Conservation (phyloP, 1,140 invertebrate genomes). For the Philotrypesis tridentata region DNA sequence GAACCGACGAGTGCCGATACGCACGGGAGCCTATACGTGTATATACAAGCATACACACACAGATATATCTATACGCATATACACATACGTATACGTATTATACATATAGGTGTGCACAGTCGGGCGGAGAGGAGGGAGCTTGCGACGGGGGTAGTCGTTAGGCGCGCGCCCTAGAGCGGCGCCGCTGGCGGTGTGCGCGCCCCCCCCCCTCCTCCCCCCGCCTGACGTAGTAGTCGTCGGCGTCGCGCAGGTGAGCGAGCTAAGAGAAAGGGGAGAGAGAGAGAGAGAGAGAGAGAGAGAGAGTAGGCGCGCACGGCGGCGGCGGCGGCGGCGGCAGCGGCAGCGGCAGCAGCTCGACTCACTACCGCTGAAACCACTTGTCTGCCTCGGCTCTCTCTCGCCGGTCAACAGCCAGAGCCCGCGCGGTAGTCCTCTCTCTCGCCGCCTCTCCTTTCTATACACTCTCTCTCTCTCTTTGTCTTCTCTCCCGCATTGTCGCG, state of each 20-base stretch:
- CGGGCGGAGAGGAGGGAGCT: neutral
- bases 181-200: neutral
- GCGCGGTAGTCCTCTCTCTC: too few relatives aligned
- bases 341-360: too few relatives aligned
- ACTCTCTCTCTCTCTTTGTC: neutral
- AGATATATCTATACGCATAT: too few relatives aligned
- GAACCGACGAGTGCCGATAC: neutral
- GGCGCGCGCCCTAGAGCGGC: conserved; percentile 4
- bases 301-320: conserved; percentile 7
- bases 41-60: too few relatives aligned
- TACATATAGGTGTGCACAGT: neutral
- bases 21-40: neutral
- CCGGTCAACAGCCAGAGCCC: conserved; percentile 22
- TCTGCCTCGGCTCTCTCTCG: conserved; percentile 35
- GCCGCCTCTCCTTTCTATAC: neutral
- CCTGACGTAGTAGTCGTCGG: neutral
- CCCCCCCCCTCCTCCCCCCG: too few relatives aligned
- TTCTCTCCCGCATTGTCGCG: neutral
- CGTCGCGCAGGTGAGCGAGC: conserved; percentile 20
- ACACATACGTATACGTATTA: too few relatives aligned
- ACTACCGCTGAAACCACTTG: conserved; percentile 39
- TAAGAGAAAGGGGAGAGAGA: conserved; percentile 32
- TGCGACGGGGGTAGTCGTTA: neutral
- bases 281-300: conserved; percentile 29
- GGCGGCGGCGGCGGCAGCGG: too few relatives aligned